These are phyloP conservation scores for Rhagonycha fulva DNA, from an alignment of 2,888 invertebrate genomes.

Conservation along the genomic window DNA sequence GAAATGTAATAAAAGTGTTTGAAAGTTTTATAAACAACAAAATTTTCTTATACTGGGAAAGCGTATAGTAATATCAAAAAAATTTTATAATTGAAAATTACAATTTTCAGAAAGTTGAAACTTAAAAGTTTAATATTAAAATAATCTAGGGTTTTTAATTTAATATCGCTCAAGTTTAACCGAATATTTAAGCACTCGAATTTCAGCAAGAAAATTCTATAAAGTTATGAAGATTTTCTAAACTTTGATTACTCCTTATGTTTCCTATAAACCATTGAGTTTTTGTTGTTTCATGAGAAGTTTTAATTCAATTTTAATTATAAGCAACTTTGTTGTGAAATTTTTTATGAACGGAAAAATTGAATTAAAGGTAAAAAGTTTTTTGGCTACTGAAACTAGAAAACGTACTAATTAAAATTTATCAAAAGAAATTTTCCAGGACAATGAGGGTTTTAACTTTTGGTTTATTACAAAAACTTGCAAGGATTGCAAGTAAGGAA, in stretches of 20 bases:
- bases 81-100: slow-evolving; percentile 24
- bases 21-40: not conserved
- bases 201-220: slow-evolving; percentile 10
- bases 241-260: not conserved
- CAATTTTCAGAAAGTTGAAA: slow-evolving; percentile 23
- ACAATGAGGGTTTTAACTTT: not conserved
- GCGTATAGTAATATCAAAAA: slow-evolving; percentile 7
- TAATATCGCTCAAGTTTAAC: slow-evolving; percentile 24
- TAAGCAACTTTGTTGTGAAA: not conserved
- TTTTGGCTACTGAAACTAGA: not conserved
- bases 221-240: not conserved
- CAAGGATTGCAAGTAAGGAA: slow-evolving; percentile 27
- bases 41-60: not conserved
- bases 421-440: not conserved
- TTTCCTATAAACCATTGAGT: not conserved
- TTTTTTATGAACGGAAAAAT: not conserved
- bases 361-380: not conserved
- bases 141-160: slow-evolving; percentile 28
- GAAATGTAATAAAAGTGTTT: not conserved
- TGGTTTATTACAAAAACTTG: not conserved
- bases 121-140: slow-evolving; percentile 28
- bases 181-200: slow-evolving; percentile 16
- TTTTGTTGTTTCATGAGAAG: not conserved
- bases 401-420: not conserved
- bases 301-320: not conserved